A percentile compares a stretch with the other conserved stretches of the same genome.
Conservation (phyloP, 92 coral and sea anemone genomes). For the Parazoanthus swiftii region DNA sequence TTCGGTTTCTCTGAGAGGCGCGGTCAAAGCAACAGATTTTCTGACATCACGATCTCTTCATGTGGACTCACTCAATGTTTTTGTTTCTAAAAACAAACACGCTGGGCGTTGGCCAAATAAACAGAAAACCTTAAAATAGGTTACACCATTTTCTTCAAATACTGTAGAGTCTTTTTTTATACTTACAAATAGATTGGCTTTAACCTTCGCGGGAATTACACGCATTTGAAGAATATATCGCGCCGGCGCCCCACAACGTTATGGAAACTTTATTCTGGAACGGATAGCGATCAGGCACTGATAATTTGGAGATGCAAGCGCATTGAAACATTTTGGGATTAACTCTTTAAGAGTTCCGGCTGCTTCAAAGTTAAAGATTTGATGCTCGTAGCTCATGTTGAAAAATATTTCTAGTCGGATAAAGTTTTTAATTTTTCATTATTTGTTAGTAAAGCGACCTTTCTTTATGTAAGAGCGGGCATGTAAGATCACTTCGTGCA, state of each 20-base stretch:
- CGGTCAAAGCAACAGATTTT: neutral
- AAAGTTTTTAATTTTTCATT: too few relatives aligned
- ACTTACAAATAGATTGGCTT: neutral
- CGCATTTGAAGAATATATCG: too few relatives aligned
- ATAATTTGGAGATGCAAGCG: neutral
- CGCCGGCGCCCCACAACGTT: neutral
- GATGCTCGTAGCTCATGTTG: neutral
- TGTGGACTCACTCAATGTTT: conserved; percentile 28
- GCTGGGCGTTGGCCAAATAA: conserved; percentile 24
- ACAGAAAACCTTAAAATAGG: neutral
- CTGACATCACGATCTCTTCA: conserved; percentile 32
- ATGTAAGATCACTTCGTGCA: neutral
- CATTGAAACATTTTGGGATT: neutral
- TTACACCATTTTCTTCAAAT: neutral
- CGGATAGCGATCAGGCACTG: neutral
- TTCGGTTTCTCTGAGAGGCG: neutral
- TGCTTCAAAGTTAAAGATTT: too few relatives aligned
- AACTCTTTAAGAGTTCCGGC: neutral
- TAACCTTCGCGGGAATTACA: neutral
- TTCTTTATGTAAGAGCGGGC: neutral
- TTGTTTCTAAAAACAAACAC: conserved; percentile 5
- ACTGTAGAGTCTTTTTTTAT: neutral
- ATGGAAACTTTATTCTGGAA: neutral
- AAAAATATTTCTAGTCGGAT: neutral
- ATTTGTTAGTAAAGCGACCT: neutral